A percentile compares a stretch with the other conserved stretches of the same genome.
Conservation (phyloP, 30 jellyfish, hydroid and myxozoan genomes). For the Sanderia malayensis region DNA sequence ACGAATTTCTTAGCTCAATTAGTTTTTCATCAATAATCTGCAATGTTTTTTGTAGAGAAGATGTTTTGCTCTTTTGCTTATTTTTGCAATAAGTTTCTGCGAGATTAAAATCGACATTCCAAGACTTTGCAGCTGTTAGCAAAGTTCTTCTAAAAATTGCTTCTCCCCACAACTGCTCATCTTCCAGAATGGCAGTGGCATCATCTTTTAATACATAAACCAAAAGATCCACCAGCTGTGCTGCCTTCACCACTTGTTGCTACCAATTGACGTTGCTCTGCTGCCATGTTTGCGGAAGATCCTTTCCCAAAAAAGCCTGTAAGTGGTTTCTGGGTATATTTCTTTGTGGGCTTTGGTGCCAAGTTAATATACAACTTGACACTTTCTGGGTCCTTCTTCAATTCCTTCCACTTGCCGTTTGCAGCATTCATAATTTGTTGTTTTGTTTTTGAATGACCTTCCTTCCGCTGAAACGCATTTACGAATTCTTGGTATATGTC, state of each 20-base stretch:
- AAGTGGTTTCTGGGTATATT: no score
- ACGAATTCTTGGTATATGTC: not conserved
- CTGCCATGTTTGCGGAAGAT: no score
- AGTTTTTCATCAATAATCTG: no score
- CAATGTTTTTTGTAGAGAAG: not conserved
- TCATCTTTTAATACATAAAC: no score
- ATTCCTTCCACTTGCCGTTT: not conserved
- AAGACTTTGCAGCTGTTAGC: not conserved
- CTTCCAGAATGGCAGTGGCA: no score
- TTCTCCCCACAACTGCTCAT: conserved; percentile 9
- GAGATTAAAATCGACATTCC: not conserved
- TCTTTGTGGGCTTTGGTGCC: conserved; percentile 8
- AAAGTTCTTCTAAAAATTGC: not conserved
- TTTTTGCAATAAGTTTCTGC: not conserved
- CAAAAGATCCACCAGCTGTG: no score
- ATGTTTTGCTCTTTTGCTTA: not conserved
- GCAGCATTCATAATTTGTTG: not conserved
- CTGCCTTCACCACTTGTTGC: no score
- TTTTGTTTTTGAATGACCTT: not conserved
- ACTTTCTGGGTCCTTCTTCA: conserved; percentile 7
- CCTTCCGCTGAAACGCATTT: conserved; percentile 4
- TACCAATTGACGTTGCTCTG: not conserved
- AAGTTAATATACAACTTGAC: not conserved
- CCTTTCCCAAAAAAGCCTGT: no score
- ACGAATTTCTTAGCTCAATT: not conserved